Base-by-base conservation (phyloP, 1,140 invertebrate species). In the Drosophila arizonae region DNA sequence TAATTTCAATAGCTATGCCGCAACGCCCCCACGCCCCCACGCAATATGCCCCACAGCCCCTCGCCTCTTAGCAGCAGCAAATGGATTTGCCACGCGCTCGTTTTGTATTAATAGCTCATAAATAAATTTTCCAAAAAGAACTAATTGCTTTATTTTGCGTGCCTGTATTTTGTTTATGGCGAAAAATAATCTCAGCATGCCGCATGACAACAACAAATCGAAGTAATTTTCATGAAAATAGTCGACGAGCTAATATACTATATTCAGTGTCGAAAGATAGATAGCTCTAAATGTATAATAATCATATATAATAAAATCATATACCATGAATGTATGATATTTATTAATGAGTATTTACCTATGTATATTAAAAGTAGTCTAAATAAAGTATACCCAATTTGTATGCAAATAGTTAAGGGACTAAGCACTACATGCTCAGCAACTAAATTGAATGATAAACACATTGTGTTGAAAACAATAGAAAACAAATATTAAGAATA, bases 51-150 rank as follows among this genome's bases (percentile, higher is more conserved):
- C 21, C 21, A 24, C 21, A 3, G 1, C 26, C 4, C 24, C 17
- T 8, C 13, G 28, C 28, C 33, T 17, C 6, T 43, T 11, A 11
- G 43, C 36, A 3, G 3, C 36, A 39, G 1, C 36, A 11, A 50
- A 50, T 15, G 51, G 45, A 72, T 65, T 74, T 48, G 81, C 77
- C 74, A 80, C 77, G 77, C 57, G 81, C 71, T 67, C 69, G 46
- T 77, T 78, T 72, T 68, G 78, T 76, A 86, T 86, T 86, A 86
- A 86, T 86, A 81, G 75, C 75, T 76, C 78, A 66, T 86, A 87
- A 87, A 86, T 80, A 86, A 87, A 69, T 76, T 81, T 73, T 57
- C 62, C 58, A 64, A 56, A 68, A 72, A 64, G 28, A 63, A 82
- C 75, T 81, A 76, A 86, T 87, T 79, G 78, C 67, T 79, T 67